Conservation (phyloP, 1,140 invertebrate genomes). For the Phymorhynchus buccinoides region DNA sequence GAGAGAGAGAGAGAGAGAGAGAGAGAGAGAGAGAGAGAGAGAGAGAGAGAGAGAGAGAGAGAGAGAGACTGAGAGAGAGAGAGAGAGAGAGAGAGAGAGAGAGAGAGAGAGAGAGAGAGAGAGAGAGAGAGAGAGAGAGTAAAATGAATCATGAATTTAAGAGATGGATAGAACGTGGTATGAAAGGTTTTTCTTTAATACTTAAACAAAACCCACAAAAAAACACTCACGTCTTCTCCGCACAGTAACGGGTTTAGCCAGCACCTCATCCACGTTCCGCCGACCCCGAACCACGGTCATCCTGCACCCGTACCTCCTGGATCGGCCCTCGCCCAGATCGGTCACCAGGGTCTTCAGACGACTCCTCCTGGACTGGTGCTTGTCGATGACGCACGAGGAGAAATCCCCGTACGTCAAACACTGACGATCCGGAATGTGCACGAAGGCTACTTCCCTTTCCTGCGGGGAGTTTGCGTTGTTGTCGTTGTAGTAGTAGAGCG, state of each 20-base stretch:
- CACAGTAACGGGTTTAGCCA: background rate
- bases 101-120: conserved; percentile 13
- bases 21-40: conserved; percentile 1
- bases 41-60: background rate
- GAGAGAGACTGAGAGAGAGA: conserved; percentile 3
- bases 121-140: conserved; percentile 16
- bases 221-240: background rate
- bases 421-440: background rate
- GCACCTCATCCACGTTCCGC: conserved; percentile 1
- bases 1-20: background rate
- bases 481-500: background rate
- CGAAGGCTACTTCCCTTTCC: conserved; percentile 4
- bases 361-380: background rate
- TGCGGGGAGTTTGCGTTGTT: background rate
- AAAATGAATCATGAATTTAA: background rate
- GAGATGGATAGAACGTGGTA: background rate
- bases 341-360: conserved; percentile 10
- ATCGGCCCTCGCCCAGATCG: background rate
- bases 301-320: conserved; percentile 20
- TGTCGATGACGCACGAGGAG: conserved; percentile 24
- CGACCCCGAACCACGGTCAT: conserved; percentile 2
- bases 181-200: no score
- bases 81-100: conserved; percentile 26
- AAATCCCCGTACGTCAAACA: conserved; percentile 12
- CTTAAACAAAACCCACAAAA: no score